These are phyloP conservation scores for Brachypodius melanocephalos DNA, from an alignment of 2,113 vertebrate species.

Conservation along the genomic window DNA sequence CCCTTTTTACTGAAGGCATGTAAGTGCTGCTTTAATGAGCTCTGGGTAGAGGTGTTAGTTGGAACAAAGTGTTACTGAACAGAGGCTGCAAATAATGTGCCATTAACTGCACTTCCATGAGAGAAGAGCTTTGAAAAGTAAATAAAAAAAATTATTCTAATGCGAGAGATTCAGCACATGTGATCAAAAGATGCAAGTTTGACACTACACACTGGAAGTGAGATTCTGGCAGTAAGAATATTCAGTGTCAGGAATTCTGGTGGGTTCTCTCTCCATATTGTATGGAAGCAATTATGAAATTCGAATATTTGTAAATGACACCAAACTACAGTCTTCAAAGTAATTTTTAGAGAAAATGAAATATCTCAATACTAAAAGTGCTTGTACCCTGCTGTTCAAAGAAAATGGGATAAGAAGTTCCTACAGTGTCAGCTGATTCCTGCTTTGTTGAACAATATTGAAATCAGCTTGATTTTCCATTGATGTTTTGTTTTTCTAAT, in stretches of 20 bases:
- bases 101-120: background rate
- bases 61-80: background rate
- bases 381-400: constrained; percentile 17
- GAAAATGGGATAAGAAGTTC: constrained; percentile 50
- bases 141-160: background rate
- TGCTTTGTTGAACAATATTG: constrained; percentile 58
- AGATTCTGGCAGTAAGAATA: background rate
- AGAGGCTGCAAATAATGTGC: background rate
- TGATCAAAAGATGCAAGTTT: background rate
- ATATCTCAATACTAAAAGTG: background rate
- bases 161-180: background rate
- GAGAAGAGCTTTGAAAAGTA: background rate
- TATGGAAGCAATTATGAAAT: background rate
- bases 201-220: background rate
- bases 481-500: constrained; percentile 62
- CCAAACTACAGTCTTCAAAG: background rate
- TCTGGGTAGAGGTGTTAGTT: background rate
- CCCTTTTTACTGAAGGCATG: background rate
- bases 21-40: constrained; percentile 44
- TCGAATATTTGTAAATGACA: constrained; percentile 6
- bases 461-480: constrained; percentile 64
- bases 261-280: background rate
- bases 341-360: constrained; percentile 21
- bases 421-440: constrained; percentile 52
- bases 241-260: background rate